Conservation (phyloP, 2,113 vertebrate genomes). For the Aptenodytes forsteri region DNA sequence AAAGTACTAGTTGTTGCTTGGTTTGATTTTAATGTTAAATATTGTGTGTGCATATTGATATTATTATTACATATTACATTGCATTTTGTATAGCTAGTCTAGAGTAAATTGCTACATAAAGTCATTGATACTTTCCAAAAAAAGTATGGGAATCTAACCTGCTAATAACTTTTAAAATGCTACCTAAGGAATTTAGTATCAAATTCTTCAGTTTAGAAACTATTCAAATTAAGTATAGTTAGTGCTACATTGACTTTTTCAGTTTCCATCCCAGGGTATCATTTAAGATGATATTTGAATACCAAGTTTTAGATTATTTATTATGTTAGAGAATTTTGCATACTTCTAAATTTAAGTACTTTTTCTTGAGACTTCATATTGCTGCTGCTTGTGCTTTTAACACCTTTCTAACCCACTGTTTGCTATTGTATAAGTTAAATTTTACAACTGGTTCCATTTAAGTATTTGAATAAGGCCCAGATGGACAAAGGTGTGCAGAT, state of each 20-base stretch:
- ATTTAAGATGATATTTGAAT: neutral
- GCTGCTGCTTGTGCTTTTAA: slow-evolving; percentile 33
- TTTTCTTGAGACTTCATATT: neutral
- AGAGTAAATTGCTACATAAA: neutral
- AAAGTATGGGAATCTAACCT: neutral
- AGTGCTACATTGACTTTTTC: neutral
- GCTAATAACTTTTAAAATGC: neutral
- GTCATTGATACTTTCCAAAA: neutral
- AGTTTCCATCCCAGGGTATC: neutral
- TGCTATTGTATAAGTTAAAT: neutral
- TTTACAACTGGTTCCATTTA: neutral
- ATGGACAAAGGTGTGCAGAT: neutral
- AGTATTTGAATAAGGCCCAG: neutral
- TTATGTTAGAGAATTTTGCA: neutral
- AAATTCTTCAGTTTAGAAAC: neutral
- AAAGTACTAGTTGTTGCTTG: neutral
- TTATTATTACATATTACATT: neutral
- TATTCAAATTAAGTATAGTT: neutral
- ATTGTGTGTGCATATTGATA: neutral
- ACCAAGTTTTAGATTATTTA: neutral
- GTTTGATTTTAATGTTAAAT: neutral
- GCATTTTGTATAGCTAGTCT: neutral
- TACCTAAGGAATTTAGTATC: neutral
- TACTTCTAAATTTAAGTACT: neutral
- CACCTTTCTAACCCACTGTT: slow-evolving; percentile 54